Evolutionary conservation across 2,888 invertebrate species (phyloP), one percentile per base, ranked within the genome.

Genomic region (Amphiduros pacificus): DNA sequence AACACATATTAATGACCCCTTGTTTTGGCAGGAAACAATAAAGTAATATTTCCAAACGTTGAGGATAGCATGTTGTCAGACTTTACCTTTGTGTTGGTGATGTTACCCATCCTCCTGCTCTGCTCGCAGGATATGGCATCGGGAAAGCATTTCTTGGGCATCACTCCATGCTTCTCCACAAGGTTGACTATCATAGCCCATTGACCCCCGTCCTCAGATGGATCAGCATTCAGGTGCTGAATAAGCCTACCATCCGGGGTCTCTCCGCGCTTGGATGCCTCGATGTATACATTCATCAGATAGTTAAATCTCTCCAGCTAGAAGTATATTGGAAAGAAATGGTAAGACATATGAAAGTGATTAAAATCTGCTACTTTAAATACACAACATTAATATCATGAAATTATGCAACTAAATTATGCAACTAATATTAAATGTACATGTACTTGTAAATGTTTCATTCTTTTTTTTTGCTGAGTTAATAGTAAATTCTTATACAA

Each of bases 161-260:
- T 88, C 57, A 94, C 82, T 17, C 94, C 94, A 77, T 94, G 89
- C 77, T 92, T 91, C 80, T 90, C 91, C 61, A 94, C 88, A 24
- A 94, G 83, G 82, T 93, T 93, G 29, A 90, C 89, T 63, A 94
- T 84, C 93, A 94, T 94, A 78, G 93, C 92, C 94, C 93, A 94
- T 79, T 94, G 94, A 0, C 94, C 77, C 1, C 76, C 77, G 63
- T 77, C 77, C 31, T 74, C 74, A 2, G 71, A 50, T 2, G 76
- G 74, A 44, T 70, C 69, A 77, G 86, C 84, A 22, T 93, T 85
- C 55, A 94, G 82, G 80, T 91, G 92, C 66, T 90, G 89, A 55
- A 93, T 87, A 17, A 93, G 85, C 64, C 94, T 86, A 0, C 93
- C 91, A 65, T 92, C 91, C 0, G 92, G 87, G 0, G 86, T 77